Evolutionary conservation across 1,140 invertebrate species (phyloP).

Genomic region (Piezodorus guildinii): DNA sequence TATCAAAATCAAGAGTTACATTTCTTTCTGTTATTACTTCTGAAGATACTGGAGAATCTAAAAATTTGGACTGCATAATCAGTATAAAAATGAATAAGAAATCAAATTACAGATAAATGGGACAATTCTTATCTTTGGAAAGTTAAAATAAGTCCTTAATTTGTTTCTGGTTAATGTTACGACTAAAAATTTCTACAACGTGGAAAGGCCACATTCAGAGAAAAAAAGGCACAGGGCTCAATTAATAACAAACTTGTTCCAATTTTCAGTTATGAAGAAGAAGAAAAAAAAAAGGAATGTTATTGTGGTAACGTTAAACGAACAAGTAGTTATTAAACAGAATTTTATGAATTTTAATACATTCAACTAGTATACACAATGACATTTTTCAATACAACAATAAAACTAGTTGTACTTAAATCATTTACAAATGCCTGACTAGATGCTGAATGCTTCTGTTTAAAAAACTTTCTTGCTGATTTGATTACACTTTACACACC

Average conservation of each 20-base stretch:
- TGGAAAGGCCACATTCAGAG: conserved; percentile 16
- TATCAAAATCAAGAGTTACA: too few species aligned
- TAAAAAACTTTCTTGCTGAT: conserved; percentile 10
- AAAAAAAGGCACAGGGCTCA: conserved; percentile 12
- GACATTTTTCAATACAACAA: conserved; percentile 7
- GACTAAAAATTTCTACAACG: conserved; percentile 13
- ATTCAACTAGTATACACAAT: conserved; percentile 15
- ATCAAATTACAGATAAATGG: not conserved
- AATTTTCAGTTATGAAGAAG: conserved; percentile 12
- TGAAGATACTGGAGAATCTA: too few species aligned
- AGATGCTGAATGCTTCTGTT: conserved; percentile 15
- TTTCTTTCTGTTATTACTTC: too few species aligned
- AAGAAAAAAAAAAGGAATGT: conserved; percentile 9
- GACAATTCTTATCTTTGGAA: conserved; percentile 10
- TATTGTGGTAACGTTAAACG: conserved; percentile 10
- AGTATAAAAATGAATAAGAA: conserved; percentile 1
- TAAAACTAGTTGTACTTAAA: conserved; percentile 3
- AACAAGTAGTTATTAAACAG: conserved; percentile 13
- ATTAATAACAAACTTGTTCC: conserved; percentile 16
- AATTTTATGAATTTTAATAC: conserved; percentile 5
- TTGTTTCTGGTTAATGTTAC: not conserved
- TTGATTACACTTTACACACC: conserved; percentile 13
- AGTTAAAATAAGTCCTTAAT: conserved; percentile 7
- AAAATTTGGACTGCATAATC: not conserved
- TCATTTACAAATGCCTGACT: conserved; percentile 10